Percentiles rank a stretch among this genome's conserved stretches.
Evolutionary conservation across 2,113 vertebrate species (phyloP).

Genomic region (Eptesicus fuscus): DNA sequence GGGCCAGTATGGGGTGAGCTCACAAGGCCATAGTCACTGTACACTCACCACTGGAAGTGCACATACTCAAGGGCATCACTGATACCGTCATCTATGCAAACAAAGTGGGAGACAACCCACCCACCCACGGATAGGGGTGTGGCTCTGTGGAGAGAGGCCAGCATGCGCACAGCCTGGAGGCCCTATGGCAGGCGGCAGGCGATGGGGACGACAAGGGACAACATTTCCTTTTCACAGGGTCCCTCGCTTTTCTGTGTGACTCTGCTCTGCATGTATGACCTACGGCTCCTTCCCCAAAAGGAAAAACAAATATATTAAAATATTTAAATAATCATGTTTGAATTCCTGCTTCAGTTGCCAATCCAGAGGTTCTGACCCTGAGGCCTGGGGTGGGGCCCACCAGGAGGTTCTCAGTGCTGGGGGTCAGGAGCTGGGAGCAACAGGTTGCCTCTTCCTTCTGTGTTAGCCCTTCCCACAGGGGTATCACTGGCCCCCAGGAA

Average conservation of each 20-base stretch:
- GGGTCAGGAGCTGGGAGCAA: not conserved
- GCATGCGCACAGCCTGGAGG: not conserved
- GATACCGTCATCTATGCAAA: not conserved
- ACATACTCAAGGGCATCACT: not conserved
- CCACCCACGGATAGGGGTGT: not conserved
- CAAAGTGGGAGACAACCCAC: too few species aligned
- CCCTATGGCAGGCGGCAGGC: not conserved
- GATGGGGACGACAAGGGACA: rapidly evolving
- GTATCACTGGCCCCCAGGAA: not conserved
- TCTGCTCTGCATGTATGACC: not conserved
- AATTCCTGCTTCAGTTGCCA: not conserved
- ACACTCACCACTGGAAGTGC: not conserved
- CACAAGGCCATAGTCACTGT: not conserved
- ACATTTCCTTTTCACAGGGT: rapidly evolving
- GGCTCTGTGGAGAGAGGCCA: not conserved
- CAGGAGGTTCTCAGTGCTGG: not conserved
- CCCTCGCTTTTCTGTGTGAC: not conserved
- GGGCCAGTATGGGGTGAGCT: rapidly evolving
- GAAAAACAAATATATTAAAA: not conserved
- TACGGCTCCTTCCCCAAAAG: not conserved
- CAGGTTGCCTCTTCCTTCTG: not conserved
- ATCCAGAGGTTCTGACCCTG: not conserved
- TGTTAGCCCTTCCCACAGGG: not conserved
- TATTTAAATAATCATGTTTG: not conserved
- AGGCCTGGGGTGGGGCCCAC: too few species aligned